A percentile compares a stretch with the other conserved stretches of the same genome.
Evolutionary conservation across 1,140 invertebrate genomes (phyloP).

Genomic region (Drosophila sp.): DNA sequence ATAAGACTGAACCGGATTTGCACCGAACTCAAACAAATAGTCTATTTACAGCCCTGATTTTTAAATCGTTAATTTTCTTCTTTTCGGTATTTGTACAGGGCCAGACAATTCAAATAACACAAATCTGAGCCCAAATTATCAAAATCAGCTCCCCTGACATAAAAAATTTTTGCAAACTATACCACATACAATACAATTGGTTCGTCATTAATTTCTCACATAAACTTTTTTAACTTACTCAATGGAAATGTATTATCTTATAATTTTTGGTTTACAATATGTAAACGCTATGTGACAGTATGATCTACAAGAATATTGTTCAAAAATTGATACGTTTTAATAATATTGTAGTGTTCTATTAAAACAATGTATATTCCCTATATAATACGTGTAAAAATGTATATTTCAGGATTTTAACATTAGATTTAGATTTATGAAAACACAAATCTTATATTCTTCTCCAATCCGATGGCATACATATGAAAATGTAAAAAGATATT

Average conservation of each 20-base stretch:
- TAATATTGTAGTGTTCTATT: conserved; percentile 8
- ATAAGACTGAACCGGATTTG: neutral
- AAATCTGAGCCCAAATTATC: neutral
- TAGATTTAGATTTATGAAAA: conserved; percentile 13
- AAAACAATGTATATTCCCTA: conserved; percentile 9
- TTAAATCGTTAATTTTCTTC: neutral
- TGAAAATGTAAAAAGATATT: conserved; percentile 20
- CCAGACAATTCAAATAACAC: neutral
- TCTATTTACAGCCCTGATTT: neutral
- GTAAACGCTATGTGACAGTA: neutral
- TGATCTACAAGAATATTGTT: conserved; percentile 1
- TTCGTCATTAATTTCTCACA: too few species aligned
- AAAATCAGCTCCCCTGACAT: neutral
- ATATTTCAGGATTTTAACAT: conserved; percentile 19
- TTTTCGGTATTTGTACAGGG: neutral
- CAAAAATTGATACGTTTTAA: conserved; percentile 6
- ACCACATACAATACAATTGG: too few species aligned
- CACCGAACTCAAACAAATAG: neutral
- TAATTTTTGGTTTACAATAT: neutral
- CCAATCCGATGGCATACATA: neutral
- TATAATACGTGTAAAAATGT: conserved; percentile 12
- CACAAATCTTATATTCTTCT: conserved; percentile 19
- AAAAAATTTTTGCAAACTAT: too few species aligned
- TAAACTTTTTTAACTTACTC: too few species aligned
- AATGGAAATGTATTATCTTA: neutral